Evolutionary conservation across 2,888 invertebrate genomes (phyloP), one percentile per base, ranked within the genome.

Genomic region (Meiosimyza decipiens): DNA sequence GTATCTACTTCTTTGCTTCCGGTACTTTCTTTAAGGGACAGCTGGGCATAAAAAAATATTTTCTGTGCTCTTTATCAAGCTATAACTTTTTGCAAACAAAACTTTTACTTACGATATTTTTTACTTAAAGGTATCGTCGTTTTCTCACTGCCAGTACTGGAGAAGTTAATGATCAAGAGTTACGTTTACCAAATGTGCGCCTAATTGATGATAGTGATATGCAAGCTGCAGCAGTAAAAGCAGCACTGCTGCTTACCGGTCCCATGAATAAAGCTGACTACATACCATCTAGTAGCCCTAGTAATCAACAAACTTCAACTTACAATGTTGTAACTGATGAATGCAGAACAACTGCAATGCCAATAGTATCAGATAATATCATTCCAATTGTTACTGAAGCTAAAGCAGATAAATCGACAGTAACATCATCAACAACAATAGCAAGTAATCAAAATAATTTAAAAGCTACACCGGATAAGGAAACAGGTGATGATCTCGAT

Each of bases 91-190:
- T 3, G 40, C 4, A 28, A 28, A 28, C 28, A 28, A 40, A 9
- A 6, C 6, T 40, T 40, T 40, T 9, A 40, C 40, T 40, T 9
- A 40, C 40, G 9, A 40, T 40, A 9, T 9, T 40, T 40, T 40
- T 9, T 40, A 6, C 9, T 40, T 9, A 40, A 40, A 81, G 81
- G 81, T 87, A 85, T 79, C 82, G 87, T 12, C 83, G 87, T 28
- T 87, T 87, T 74, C 67, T 79, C 1, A 79, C 85, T 3, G 87
- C 87, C 64, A 86, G 86, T 70, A 77, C 72, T 16, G 87, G 87
- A 11, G 73, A 70, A 7, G 82, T 86, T 0, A 80, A 83, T 55
- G 87, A 87, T 73, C 82, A 83, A 68, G 85, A 86, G 60, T 69
- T 86, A n/a, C 82, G 82, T 66, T 79, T 86, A 64, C 82, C 82